Conservation (phyloP, 2,888 invertebrate genomes). For the Oligia strigilis region DNA sequence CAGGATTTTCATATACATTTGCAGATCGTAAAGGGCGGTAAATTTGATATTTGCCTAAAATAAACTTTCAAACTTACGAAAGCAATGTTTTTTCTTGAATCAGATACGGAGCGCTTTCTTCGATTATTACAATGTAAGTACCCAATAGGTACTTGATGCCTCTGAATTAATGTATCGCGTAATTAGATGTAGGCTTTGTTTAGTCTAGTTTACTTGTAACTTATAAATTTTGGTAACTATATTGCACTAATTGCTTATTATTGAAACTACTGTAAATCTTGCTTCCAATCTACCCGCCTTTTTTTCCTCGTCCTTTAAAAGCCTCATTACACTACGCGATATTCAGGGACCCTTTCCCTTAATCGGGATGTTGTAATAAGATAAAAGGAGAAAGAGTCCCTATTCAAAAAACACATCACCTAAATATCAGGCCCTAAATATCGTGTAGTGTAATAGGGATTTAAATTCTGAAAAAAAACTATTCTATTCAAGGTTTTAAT, state of each 20-base stretch:
- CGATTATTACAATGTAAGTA: constrained; percentile 57
- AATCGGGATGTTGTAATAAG: too few relatives aligned
- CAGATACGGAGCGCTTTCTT: constrained; percentile 44
- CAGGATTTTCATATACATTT: neutral
- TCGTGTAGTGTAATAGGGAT: too few relatives aligned
- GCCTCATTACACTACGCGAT: too few relatives aligned
- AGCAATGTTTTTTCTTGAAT: constrained; percentile 20
- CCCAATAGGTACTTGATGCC: neutral
- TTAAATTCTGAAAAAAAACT: neutral
- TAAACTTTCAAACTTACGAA: constrained; percentile 4
- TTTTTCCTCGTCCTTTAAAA: neutral
- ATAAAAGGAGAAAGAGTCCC: too few relatives aligned
- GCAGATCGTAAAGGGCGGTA: neutral
- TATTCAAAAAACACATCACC: too few relatives aligned
- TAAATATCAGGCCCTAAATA: too few relatives aligned
- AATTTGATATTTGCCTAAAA: neutral
- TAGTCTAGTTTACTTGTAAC: neutral
- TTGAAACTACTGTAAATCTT: neutral
- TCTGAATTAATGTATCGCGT: neutral
- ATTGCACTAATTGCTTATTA: neutral
- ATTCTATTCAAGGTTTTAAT: neutral
- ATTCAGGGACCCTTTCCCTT: too few relatives aligned
- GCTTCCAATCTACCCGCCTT: neutral
- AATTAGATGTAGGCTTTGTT: neutral
- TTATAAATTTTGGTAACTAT: neutral